These are phyloP conservation scores for Sminthurinus aureus DNA, from an alignment of 2,888 invertebrate genomes.

Conservation along the genomic window DNA sequence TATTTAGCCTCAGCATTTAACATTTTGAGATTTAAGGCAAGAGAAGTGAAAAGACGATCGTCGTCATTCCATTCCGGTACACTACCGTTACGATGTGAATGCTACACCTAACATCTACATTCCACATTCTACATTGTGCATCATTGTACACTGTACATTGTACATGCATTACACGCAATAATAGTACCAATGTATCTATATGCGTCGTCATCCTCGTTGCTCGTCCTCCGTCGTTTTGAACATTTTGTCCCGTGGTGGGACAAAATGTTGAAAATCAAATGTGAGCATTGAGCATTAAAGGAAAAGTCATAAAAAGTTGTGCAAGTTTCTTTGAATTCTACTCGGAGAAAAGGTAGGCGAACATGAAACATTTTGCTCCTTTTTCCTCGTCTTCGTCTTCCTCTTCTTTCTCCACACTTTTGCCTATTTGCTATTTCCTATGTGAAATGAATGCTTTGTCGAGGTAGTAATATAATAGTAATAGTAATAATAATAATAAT, in stretches of 20 bases:
- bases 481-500: too few species aligned
- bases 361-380: too few species aligned
- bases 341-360: neutral
- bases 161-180: too few species aligned
- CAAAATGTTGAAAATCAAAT: conserved; percentile 16
- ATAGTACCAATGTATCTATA: too few species aligned
- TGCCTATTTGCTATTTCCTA: too few species aligned
- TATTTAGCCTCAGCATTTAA: conserved; percentile 4
- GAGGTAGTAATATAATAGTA: too few species aligned
- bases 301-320: conserved; percentile 24
- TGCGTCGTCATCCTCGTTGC: too few species aligned
- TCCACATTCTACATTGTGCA: too few species aligned
- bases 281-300: conserved; percentile 17
- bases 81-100: neutral
- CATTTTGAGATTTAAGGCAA: neutral
- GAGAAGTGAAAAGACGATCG: neutral
- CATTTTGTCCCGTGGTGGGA: neutral
- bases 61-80: neutral
- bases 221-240: neutral
- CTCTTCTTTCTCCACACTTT: too few species aligned
- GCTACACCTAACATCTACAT: neutral
- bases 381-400: too few species aligned
- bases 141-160: too few species aligned
- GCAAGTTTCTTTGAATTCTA: neutral
- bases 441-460: too few species aligned